Base-by-base conservation (phyloP, 1,140 invertebrate genomes). In the Rhagoletis zephyria region DNA sequence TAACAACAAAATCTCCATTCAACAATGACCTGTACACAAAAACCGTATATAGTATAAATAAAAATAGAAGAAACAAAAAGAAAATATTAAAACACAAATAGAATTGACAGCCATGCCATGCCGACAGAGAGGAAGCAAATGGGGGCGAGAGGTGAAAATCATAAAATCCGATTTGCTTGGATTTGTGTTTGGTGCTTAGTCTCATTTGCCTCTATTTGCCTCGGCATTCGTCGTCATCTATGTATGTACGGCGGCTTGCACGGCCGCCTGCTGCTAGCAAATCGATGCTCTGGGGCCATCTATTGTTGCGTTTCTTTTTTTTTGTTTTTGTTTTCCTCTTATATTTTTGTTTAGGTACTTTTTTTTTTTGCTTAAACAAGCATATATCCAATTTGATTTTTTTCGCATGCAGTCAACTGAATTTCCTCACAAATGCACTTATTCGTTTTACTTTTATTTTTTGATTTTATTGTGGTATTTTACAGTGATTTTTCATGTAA, bases 151-250 rank as follows among this genome's bases (percentile, higher is more conserved):
- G n/a, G 87, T 19, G 87, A 85, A 87, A 87, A 65, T 87, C 87
- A 85, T 61, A 64, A 87, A 87, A 87, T 87, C 87, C 77, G 87
- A 87, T 87, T 87, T 87, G 77, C 87, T 85, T 87, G 87, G 87
- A 87, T 87, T 87, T 87, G 45, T 87, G 42, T 61, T 59, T 63
- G 45, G 56, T 85, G 51, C 59, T 85, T 85, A 60, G 30, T 87
- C 60, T 81, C 59, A 59, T 87, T 87, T 81, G 86, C 64, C 48
- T 61, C 30, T 51, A 87, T 30, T 51, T n/a, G 60, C 60, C 16
- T 5, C 14, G 48, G 60, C 51, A 3, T n/a, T 45, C 60, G 63
- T 30, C 40, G 12, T 65, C 85, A n/a, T 5, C 85, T 30, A 45
- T 40, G 19, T 9, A 16, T 42, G 67, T 61, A 10, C 51, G 51